Conservation (phyloP, 2,888 invertebrate genomes). For the Perdita meconis region DNA sequence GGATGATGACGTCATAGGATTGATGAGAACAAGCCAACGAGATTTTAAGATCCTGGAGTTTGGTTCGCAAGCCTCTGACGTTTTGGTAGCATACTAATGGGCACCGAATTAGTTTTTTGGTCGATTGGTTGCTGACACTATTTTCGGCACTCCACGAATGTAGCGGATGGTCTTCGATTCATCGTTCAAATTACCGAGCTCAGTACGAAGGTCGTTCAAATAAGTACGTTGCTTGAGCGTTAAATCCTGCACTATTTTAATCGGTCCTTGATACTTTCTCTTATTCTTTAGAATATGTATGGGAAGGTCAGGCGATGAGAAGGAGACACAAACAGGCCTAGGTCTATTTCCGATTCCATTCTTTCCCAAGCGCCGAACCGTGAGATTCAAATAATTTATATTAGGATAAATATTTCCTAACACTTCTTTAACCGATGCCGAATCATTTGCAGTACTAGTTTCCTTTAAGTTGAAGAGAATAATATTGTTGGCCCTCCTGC, state of each 20-base stretch:
- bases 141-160: too few relatives aligned
- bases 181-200: background rate
- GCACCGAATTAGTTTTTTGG: background rate
- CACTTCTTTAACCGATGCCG: background rate
- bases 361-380: background rate
- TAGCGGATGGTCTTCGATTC: background rate
- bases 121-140: background rate
- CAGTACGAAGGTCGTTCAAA: background rate
- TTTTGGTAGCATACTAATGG: too few relatives aligned
- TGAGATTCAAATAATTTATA: background rate
- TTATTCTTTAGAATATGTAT: background rate
- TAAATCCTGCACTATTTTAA: background rate
- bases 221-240: background rate
- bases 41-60: too few relatives aligned
- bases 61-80: too few relatives aligned
- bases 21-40: too few relatives aligned
- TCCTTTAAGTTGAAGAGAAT: background rate
- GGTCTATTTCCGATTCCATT: background rate
- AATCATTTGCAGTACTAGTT: background rate
- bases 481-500: background rate
- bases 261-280: background rate
- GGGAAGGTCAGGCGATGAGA: background rate
- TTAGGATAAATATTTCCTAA: background rate
- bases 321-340: too few relatives aligned
- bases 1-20: too few relatives aligned